phyloP scores from a whole-genome alignment of 2,888 invertebrate species.

The Eristalis intricaria region DNA sequence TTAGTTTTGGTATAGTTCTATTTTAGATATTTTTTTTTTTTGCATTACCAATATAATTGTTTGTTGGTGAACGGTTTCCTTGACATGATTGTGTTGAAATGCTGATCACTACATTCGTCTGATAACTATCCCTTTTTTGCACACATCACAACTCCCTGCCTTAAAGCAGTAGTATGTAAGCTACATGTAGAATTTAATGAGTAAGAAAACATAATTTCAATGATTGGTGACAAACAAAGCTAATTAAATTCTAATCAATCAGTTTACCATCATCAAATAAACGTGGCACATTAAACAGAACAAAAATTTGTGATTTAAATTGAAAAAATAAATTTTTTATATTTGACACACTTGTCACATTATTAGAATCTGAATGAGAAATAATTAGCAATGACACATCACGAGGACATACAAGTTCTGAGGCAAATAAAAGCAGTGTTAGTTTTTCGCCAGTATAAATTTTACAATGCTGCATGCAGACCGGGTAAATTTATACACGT shows the following conservation, averaged over 20 bases:
- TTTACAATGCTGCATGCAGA: not conserved
- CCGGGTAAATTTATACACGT: not conserved
- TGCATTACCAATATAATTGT: too few relatives aligned
- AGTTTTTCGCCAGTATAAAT: not conserved
- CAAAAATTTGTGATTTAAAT: not conserved
- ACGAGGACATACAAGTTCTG: constrained; percentile 20
- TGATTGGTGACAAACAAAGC: not conserved
- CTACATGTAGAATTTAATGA: not conserved
- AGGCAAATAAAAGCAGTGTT: not conserved
- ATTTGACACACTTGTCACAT: not conserved
- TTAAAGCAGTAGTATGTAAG: too few relatives aligned
- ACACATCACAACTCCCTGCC: too few relatives aligned
- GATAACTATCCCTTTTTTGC: too few relatives aligned
- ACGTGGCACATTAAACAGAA: not conserved
- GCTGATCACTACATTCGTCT: too few relatives aligned
- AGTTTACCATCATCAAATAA: not conserved
- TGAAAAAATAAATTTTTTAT: not conserved
- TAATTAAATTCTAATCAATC: not conserved
- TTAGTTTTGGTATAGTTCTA: not conserved
- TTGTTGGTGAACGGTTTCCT: too few relatives aligned
- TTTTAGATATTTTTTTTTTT: not conserved
- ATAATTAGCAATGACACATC: constrained; percentile 21
- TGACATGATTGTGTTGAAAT: too few relatives aligned
- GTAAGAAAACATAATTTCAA: not conserved
- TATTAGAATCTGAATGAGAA: constrained; percentile 20